Evolutionary conservation across 2,113 vertebrate species (phyloP).

Genomic region (Oreotrochilus melanogaster): DNA sequence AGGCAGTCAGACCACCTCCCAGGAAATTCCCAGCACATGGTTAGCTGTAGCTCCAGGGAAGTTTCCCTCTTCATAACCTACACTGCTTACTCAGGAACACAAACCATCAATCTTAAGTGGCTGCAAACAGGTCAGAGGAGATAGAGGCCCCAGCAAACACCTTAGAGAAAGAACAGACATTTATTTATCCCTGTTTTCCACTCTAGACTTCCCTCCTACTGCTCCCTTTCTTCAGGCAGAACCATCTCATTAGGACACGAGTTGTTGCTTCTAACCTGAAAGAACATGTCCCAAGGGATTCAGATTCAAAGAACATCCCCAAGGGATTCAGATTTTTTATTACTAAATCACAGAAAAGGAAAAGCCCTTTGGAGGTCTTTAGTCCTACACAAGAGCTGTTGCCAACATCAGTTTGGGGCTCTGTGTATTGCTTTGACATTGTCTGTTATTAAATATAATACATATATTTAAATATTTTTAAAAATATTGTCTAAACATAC

Average conservation of each 20-base stretch:
- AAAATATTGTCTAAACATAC: background rate
- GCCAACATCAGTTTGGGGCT: background rate
- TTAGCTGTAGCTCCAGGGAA: background rate
- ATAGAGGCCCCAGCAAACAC: background rate
- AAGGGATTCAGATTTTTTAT: background rate
- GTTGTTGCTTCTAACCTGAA: background rate
- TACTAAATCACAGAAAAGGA: background rate
- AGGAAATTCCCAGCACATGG: background rate
- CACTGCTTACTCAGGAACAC: background rate
- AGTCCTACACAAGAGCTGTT: background rate
- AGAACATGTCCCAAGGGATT: background rate
- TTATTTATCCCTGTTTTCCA: background rate
- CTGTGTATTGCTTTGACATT: background rate
- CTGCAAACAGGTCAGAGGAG: background rate
- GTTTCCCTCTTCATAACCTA: background rate
- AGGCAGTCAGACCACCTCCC: background rate
- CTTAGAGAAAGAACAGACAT: background rate
- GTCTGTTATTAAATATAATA: background rate
- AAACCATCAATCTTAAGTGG: background rate
- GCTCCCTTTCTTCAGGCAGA: background rate
- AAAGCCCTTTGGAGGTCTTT: background rate
- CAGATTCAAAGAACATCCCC: background rate
- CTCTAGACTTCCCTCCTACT: background rate
- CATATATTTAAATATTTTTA: rapidly evolving
- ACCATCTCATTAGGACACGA: background rate